Base-by-base conservation (phyloP, 92 coral and sea anemone genomes). In the Pocillopora grandis region DNA sequence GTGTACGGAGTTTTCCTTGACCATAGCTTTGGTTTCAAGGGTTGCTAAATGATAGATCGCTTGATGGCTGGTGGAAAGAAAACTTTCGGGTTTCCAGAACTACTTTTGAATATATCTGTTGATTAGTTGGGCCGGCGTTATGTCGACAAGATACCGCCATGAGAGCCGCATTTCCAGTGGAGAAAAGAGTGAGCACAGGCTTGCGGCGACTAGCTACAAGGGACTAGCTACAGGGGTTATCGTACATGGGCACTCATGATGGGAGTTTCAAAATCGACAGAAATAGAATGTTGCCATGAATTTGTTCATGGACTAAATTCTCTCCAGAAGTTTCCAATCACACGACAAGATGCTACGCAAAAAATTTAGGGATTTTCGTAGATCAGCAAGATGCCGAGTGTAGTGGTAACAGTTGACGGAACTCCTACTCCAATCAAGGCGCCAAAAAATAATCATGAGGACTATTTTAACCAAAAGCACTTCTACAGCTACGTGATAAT, bases 1-100 rank as follows among this genome's bases (percentile, higher is more conserved):
- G 80, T 57, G 88, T 64, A 52, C 85, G 86, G 92, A 83, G 72
- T 84, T 64, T 71, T 35, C 92, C 92, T 60, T 83, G 89, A 63
- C 86, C 89, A 56, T 86, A 80, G 77, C 73, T 76, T 73, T 89
- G 92, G 92, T 85, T 89, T 23, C 0, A 23, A 23, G 23, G 23
- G 23, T 23, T 23, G 23, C 23, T 23, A 23, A 23, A 23, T 23
- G 23, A 23, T 23, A 23, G 23, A 23, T 23, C 23, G 23, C 23
- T 23, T 23, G 23, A 23, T 23, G 23, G 23, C 23, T 23, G 23
- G 23, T 23, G 23, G 23, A 23, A 23, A 23, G 23, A 23, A 23
- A 23, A 23, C 23, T 23, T 23, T 23, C 0, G 0, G 23, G 23
- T 23, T 23, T 23, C 23, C 23, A 23, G 23, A 23, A 0, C 23